Percentiles rank a stretch among this genome's conserved stretches.
Conservation (phyloP, 1,140 invertebrate species). For the Frieseomelitta varia region DNA sequence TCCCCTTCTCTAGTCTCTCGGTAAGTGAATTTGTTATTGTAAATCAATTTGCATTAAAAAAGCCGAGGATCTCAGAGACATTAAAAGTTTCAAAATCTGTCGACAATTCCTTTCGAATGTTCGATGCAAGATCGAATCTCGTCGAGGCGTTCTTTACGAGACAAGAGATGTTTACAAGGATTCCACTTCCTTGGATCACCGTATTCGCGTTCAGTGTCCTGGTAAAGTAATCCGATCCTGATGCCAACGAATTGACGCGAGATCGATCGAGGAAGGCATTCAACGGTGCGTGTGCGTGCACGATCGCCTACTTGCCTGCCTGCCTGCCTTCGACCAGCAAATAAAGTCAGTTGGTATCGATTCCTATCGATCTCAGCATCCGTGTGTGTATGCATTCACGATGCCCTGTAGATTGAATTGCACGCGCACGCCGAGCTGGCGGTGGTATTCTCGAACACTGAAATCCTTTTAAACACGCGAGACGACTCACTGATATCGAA, state of each 20-base stretch:
- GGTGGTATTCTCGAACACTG: background rate
- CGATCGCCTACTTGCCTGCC: background rate
- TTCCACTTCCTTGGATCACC: background rate
- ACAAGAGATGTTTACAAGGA: background rate
- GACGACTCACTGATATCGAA: too few species aligned
- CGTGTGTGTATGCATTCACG: background rate
- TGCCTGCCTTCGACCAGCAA: conserved; percentile 19
- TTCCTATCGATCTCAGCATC: conserved; percentile 47
- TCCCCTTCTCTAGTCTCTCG: too few species aligned
- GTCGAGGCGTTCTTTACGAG: too few species aligned
- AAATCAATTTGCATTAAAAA: background rate
- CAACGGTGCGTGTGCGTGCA: conserved; percentile 2
- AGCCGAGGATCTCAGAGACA: background rate
- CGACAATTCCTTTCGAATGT: background rate
- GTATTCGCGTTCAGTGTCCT: conserved; percentile 13
- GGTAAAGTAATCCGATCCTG: conserved; percentile 12
- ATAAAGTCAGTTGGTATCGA: conserved; percentile 41
- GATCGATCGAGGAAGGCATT: conserved; percentile 1
- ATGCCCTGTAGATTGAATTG: conserved; percentile 9
- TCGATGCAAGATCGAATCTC: background rate
- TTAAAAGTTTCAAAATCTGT: background rate
- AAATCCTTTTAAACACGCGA: background rate
- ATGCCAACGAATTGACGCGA: conserved; percentile 29
- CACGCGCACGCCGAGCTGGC: background rate
- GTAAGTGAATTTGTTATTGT: too few species aligned